Percentiles rank a stretch among this genome's conserved stretches.
These are phyloP conservation scores for Leuctra nigra DNA, from an alignment of 2,888 invertebrate genomes.

Conservation along the genomic window DNA sequence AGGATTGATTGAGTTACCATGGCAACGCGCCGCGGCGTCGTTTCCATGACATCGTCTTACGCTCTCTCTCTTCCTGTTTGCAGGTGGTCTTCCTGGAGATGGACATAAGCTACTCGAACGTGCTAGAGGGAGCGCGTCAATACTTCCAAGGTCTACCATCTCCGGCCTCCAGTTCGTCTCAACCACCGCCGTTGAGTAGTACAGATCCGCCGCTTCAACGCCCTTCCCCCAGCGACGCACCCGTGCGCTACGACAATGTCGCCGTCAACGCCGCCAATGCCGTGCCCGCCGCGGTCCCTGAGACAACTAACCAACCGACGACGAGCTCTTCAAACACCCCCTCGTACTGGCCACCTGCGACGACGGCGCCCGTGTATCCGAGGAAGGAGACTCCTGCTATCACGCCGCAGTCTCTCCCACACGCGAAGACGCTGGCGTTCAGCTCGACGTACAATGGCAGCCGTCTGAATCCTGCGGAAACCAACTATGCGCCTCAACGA, in stretches of 20 bases:
- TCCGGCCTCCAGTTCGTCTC: conserved; percentile 36
- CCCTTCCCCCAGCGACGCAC: conserved; percentile 32
- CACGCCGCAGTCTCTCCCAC: conserved; percentile 11
- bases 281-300: conserved; percentile 35
- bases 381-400: conserved; percentile 21
- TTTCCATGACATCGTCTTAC: too few relatives aligned
- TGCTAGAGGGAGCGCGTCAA: conserved; percentile 76
- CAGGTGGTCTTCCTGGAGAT: conserved; percentile 40
- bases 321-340: conserved; percentile 27
- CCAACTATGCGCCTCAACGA: conserved; percentile 12
- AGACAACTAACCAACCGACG: conserved; percentile 37
- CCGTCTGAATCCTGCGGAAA: conserved; percentile 8
- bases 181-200: conserved; percentile 20
- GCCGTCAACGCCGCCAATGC: conserved; percentile 36
- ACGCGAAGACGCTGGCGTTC: conserved; percentile 9
- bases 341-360: conserved; percentile 30
- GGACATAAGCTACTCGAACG: conserved; percentile 72
- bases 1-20: too few relatives aligned
- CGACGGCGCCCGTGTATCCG: conserved; percentile 20
- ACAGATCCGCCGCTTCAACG: conserved; percentile 17
- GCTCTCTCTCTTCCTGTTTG: not conserved
- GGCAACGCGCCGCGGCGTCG: too few relatives aligned
- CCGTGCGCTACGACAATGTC: conserved; percentile 36
- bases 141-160: conserved; percentile 73
- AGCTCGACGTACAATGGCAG: conserved; percentile 24